These are phyloP conservation scores for Lottia gigantea DNA, from an alignment of 2,888 invertebrate species.

Conservation along the genomic window DNA sequence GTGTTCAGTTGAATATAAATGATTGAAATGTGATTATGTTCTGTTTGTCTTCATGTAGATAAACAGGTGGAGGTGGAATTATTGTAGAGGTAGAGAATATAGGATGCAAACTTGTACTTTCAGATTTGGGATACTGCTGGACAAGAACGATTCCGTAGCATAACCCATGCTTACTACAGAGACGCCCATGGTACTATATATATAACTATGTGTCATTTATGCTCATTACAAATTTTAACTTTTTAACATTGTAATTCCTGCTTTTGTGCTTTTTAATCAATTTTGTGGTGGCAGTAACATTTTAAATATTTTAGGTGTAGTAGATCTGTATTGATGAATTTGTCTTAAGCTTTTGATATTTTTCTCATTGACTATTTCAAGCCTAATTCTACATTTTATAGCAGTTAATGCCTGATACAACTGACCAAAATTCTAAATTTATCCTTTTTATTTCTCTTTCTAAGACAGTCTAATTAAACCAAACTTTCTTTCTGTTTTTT, in stretches of 20 bases:
- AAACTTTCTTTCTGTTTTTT: too few relatives aligned
- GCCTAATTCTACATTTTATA: too few relatives aligned
- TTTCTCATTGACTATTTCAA: too few relatives aligned
- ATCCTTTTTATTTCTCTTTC: too few relatives aligned
- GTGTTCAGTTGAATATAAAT: too few relatives aligned
- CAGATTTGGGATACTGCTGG: slow-evolving; percentile 68
- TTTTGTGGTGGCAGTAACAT: not conserved
- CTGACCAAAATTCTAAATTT: too few relatives aligned
- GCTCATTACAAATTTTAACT: slow-evolving; percentile 16
- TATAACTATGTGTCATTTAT: slow-evolving; percentile 9
- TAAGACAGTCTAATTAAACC: too few relatives aligned
- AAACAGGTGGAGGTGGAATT: not conserved
- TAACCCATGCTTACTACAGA: slow-evolving; percentile 65
- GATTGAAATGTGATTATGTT: too few relatives aligned
- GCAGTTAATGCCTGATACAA: too few relatives aligned
- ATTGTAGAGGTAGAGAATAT: not conserved
- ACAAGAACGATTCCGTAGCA: slow-evolving; percentile 64
- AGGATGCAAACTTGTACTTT: slow-evolving; percentile 24
- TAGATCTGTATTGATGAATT: too few relatives aligned
- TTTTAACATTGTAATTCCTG: slow-evolving; percentile 7
- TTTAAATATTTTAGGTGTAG: too few relatives aligned
- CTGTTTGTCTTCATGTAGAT: not conserved
- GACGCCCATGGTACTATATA: slow-evolving; percentile 61
- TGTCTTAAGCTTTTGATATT: too few relatives aligned
- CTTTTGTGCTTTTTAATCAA: slow-evolving; percentile 10